These are phyloP conservation scores for Drosophila pandora DNA, from an alignment of 1,140 invertebrate genomes.

Conservation along the genomic window DNA sequence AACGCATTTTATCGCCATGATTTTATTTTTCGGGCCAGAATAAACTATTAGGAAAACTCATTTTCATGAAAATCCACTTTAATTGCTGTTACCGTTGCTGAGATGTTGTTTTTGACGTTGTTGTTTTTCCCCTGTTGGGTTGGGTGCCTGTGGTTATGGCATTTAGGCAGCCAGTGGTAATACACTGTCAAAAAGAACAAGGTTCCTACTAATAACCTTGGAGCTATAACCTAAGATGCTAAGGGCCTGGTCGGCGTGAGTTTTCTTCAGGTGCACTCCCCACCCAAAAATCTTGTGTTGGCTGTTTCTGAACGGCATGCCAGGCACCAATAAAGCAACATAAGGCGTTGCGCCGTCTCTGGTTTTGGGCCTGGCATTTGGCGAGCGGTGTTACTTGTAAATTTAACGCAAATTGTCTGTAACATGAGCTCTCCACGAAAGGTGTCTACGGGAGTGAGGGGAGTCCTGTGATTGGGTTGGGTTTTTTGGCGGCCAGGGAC, in stretches of 20 bases:
- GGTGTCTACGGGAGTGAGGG: constrained; percentile 35
- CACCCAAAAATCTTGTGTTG: background rate
- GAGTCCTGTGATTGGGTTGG: constrained; percentile 44
- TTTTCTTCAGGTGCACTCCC: constrained; percentile 19
- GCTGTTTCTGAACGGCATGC: constrained; percentile 34
- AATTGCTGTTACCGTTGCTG: constrained; percentile 63
- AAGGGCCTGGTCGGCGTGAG: too few species aligned
- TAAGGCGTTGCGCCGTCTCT: constrained; percentile 27
- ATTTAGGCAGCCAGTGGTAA: constrained; percentile 12
- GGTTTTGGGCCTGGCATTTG: constrained; percentile 57
- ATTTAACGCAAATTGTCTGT: constrained; percentile 82
- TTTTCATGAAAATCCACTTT: constrained; percentile 81
- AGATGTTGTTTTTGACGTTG: constrained; percentile 37
- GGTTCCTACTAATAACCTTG: background rate
- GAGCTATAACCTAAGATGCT: background rate
- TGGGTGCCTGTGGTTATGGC: constrained; percentile 36
- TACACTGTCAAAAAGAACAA: constrained; percentile 9
- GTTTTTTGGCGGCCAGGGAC: background rate
- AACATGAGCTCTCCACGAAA: constrained; percentile 66
- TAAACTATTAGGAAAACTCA: constrained; percentile 80
- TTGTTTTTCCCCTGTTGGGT: constrained; percentile 16
- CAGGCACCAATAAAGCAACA: constrained; percentile 46
- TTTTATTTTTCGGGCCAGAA: constrained; percentile 70
- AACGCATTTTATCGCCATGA: constrained; percentile 60
- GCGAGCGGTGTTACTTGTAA: constrained; percentile 69